Base-by-base conservation (phyloP, 1,140 invertebrate genomes). In the Radopholus similis region DNA sequence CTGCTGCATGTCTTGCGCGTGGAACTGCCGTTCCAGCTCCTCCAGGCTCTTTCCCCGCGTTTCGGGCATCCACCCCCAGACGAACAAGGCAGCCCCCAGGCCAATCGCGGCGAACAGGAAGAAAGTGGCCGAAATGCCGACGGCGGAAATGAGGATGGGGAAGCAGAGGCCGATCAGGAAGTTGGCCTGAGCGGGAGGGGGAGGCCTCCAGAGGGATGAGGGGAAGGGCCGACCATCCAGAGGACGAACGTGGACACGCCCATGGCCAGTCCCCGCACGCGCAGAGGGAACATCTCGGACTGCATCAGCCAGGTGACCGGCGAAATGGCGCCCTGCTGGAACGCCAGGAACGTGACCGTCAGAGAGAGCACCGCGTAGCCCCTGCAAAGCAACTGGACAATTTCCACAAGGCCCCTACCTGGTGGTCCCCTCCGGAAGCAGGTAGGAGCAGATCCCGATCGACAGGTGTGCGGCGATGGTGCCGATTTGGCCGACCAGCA, bases 251-350 rank as follows among this genome's bases (percentile, higher is more conserved):
- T 60, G 30, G 58, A 44, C 30, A 60, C 21, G 0, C 58, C 58
- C 58, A 60, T 60, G 26, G 58, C 37, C 11, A 60, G 18, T 9
- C 58, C 58, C 2, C 58, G 32, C 30, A 60, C 23, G 21, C 30
- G 40, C 23, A 60, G 38, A 2, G 58, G 58, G 30, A 60, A 60
- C 35, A 60, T 60, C 28, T 60, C 58, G 11, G 58, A 60, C 26
- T 60, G 58, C 28, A 60, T 47, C 30, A 60, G 35, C 58, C 58
- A 60, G 2, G 58, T 60, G n/a, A 60, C 38, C 2, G 58, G 58
- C 4, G 58, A 60, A 60, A 60, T 60, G 47, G 34, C 58, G 13
- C 58, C 32, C 47, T 60, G 58, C 42, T 60, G 58, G 18, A 60
- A 60, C 9, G 42, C 18, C 3, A 60, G 58, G 47, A 60, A 60